Conservation (phyloP, 2,113 vertebrate genomes). For the Chlorocebus sabaeus region DNA sequence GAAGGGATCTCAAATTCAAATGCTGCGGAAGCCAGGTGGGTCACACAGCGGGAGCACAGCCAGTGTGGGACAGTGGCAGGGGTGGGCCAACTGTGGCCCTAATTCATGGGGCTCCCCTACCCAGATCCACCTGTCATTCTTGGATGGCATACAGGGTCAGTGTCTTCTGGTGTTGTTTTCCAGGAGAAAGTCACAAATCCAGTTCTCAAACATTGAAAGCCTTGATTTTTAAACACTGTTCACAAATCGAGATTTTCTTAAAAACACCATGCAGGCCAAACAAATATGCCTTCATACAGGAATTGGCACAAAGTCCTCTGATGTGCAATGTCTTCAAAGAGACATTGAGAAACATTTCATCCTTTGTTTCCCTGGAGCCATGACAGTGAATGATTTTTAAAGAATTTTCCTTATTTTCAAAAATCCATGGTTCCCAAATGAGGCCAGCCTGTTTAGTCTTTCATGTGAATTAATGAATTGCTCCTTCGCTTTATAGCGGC, state of each 20-base stretch:
- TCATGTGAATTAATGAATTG: not conserved
- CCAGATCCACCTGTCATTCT: not conserved
- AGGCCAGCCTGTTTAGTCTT: not conserved
- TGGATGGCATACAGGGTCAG: not conserved
- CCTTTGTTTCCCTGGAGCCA: not conserved
- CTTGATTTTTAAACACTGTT: not conserved
- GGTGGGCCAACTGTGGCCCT: not conserved
- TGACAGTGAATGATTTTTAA: not conserved
- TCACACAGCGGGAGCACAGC: too few relatives aligned
- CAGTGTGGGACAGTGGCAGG: rapidly evolving
- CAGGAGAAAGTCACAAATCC: not conserved
- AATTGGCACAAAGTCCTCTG: not conserved
- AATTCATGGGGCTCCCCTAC: not conserved
- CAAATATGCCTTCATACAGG: not conserved
- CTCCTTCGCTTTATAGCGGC: not conserved
- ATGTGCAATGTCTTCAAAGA: not conserved
- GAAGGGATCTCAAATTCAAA: not conserved
- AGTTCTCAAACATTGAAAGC: not conserved
- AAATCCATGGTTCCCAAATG: not conserved
- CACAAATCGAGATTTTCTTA: not conserved
- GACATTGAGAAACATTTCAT: not conserved
- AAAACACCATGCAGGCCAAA: not conserved
- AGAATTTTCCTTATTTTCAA: not conserved
- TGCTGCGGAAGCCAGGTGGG: not conserved
- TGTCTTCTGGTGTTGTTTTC: not conserved